These are phyloP conservation scores for Mesochorus sp. DNA, from an alignment of 2,888 invertebrate species.

Conservation along the genomic window DNA sequence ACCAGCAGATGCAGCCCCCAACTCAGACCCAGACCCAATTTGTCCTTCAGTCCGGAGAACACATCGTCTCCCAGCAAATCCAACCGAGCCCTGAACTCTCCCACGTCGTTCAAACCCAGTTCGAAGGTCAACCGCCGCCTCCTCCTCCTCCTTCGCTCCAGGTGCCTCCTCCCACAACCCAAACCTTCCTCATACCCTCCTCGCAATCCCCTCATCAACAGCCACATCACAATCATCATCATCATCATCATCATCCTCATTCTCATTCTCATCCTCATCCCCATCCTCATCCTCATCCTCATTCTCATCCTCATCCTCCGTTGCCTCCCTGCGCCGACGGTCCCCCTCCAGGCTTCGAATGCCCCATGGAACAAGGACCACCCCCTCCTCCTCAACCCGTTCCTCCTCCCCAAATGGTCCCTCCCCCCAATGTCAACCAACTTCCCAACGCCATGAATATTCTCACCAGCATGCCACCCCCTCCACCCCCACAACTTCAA, in stretches of 20 bases:
- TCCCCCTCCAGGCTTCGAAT: conserved; percentile 80
- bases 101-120: conserved; percentile 75
- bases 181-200: conserved; percentile 76
- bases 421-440: conserved; percentile 76
- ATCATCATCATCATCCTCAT: conserved; percentile 28
- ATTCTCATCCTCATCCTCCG: conserved; percentile 45
- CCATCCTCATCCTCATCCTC: conserved; percentile 33
- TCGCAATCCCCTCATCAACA: conserved; percentile 74
- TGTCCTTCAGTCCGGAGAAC: conserved; percentile 77
- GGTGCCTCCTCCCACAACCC: conserved; percentile 74
- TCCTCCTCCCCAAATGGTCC: conserved; percentile 80
- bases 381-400: conserved; percentile 82
- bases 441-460: conserved; percentile 78
- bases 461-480: conserved; percentile 78
- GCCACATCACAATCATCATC: conserved; percentile 67
- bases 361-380: conserved; percentile 83
- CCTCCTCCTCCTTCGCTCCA: conserved; percentile 76
- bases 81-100: conserved; percentile 76
- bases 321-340: conserved; percentile 73
- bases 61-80: conserved; percentile 71
- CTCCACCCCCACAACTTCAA: conserved; percentile 67
- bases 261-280: conserved; percentile 12
- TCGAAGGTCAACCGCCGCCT: conserved; percentile 76
- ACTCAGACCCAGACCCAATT: conserved; percentile 78
- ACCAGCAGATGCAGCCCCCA: conserved; percentile 76